Percentiles rank a stretch among this genome's conserved stretches.
These are phyloP conservation scores for Bembecia ichneumoniformis DNA, from an alignment of 2,888 invertebrate species.

Conservation along the genomic window DNA sequence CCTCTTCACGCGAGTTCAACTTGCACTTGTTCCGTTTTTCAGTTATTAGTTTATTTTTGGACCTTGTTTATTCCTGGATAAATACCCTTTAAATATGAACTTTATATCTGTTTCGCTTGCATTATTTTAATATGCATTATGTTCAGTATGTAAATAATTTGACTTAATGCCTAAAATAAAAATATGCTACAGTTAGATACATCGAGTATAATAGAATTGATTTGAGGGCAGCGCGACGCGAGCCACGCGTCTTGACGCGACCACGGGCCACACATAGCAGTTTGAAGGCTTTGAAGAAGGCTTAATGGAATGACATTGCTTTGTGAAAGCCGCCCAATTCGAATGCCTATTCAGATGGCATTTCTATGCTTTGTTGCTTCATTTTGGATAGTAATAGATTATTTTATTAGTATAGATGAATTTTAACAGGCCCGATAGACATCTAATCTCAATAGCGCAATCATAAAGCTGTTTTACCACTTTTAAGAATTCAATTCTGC, in stretches of 20 bases:
- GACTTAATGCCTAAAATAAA: neutral
- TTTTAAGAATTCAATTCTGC: conserved; percentile 10
- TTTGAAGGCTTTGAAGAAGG: conserved; percentile 64
- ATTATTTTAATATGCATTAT: no score
- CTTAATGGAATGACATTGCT: conserved; percentile 71
- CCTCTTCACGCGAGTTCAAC: no score
- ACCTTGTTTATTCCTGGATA: no score
- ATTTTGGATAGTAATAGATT: conserved; percentile 69
- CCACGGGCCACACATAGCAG: conserved; percentile 62
- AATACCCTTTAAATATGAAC: no score
- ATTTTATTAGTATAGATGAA: conserved; percentile 65
- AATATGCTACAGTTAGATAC: neutral
- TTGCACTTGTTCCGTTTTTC: no score
- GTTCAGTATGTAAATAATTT: no score
- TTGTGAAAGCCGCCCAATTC: conserved; percentile 71
- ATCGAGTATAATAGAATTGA: conserved; percentile 42
- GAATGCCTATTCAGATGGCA: conserved; percentile 72
- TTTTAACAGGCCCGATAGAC: conserved; percentile 52
- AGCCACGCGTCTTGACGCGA: conserved; percentile 66
- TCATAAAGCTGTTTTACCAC: conserved; percentile 29
- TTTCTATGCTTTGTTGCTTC: conserved; percentile 70
- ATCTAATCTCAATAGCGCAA: conserved; percentile 36
- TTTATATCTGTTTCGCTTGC: no score
- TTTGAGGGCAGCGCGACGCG: conserved; percentile 39
- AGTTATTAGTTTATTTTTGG: no score